phyloP scores from a whole-genome alignment of 1,140 invertebrate species.

The Anastrepha ludens region DNA sequence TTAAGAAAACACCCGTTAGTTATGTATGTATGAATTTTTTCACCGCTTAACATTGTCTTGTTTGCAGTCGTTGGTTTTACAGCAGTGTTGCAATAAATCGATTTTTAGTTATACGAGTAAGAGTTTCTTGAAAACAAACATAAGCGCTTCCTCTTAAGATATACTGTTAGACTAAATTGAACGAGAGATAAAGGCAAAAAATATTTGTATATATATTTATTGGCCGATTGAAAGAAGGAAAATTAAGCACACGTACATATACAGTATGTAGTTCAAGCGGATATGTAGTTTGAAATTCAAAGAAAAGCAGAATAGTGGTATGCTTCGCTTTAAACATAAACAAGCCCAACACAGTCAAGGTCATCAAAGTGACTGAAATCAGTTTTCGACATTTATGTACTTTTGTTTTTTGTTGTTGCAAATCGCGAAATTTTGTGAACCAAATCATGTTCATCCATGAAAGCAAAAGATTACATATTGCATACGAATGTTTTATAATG shows the following conservation, averaged over 20 bases:
- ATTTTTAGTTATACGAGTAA: not conserved
- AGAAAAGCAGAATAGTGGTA: not conserved
- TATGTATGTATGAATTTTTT: too few species aligned
- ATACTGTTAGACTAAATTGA: not conserved
- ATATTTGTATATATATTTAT: not conserved
- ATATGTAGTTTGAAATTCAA: not conserved
- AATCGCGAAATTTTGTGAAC: not conserved
- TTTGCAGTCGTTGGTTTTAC: too few species aligned
- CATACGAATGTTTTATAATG: too few species aligned
- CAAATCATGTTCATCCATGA: too few species aligned
- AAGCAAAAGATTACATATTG: too few species aligned
- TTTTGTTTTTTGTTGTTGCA: not conserved
- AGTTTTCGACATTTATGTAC: not conserved
- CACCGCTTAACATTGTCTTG: too few species aligned
- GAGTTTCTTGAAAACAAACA: not conserved
- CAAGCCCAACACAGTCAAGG: not conserved
- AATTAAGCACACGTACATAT: not conserved
- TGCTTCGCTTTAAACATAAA: not conserved
- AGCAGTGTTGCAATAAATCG: constrained; percentile 16
- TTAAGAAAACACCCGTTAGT: too few species aligned
- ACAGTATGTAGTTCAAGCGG: not conserved
- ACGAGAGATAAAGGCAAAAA: not conserved
- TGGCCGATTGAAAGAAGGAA: not conserved
- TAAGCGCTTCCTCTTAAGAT: too few species aligned
- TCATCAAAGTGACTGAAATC: not conserved